These are phyloP conservation scores for Trichomycterus rosablanca DNA, from an alignment of 2,113 vertebrate genomes.

Conservation along the genomic window DNA sequence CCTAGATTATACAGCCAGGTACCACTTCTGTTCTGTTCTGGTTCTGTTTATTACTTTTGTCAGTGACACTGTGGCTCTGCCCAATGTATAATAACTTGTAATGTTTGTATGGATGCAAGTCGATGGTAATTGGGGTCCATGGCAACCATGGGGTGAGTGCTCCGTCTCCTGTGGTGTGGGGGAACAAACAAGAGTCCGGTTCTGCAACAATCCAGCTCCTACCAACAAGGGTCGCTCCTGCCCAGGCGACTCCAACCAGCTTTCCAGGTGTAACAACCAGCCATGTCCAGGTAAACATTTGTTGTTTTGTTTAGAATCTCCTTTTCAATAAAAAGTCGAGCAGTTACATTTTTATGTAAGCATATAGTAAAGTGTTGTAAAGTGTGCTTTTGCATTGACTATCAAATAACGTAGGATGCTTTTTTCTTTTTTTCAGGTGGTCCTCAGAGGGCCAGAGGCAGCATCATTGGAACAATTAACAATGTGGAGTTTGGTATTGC, in stretches of 20 bases:
- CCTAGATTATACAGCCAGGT: no score
- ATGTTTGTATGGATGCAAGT: conserved; percentile 60
- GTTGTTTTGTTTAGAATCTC: background rate
- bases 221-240: conserved; percentile 74
- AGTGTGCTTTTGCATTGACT: no score
- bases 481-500: conserved; percentile 84
- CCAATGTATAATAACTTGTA: no score
- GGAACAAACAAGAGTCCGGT: conserved; percentile 73
- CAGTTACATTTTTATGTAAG: no score
- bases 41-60: no score
- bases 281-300: conserved; percentile 79
- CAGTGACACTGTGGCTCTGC: no score
- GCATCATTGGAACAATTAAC: conserved; percentile 88
- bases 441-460: conserved; percentile 82
- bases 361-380: no score
- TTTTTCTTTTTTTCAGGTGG: conserved; percentile 69
- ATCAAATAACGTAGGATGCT: no score
- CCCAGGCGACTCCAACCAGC: conserved; percentile 82
- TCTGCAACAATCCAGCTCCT: conserved; percentile 75
- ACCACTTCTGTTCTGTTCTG: no score
- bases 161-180: conserved; percentile 86
- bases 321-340: no score
- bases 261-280: conserved; percentile 81
- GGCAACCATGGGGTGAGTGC: conserved; percentile 85
- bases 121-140: conserved; percentile 86